Percentiles rank a stretch among this genome's conserved stretches.
These are phyloP conservation scores for Marronus borbonicus DNA, from an alignment of 2,888 invertebrate genomes.

Conservation along the genomic window DNA sequence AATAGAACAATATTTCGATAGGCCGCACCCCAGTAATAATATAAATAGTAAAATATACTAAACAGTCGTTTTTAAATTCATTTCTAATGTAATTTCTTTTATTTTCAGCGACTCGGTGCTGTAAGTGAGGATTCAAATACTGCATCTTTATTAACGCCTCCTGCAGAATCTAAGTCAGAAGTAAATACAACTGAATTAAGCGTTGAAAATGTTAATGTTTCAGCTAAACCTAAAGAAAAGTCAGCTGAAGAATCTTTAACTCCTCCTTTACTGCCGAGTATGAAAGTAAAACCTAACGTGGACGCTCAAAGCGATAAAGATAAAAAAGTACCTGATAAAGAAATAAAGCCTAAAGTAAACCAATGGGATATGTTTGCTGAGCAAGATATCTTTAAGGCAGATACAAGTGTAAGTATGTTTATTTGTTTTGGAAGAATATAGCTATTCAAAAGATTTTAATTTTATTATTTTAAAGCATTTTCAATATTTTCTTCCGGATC, in stretches of 20 bases:
- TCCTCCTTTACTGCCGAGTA: slow-evolving; percentile 68
- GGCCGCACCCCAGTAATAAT: no score
- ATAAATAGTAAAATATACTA: no score
- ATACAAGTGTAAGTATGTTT: slow-evolving; percentile 63
- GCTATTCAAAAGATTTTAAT: no score
- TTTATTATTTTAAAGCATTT: no score
- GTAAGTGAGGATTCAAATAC: slow-evolving; percentile 75
- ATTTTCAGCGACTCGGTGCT: slow-evolving; percentile 63
- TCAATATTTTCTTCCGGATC: no score
- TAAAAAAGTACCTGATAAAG: slow-evolving; percentile 50
- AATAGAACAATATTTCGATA: slow-evolving; percentile 5
- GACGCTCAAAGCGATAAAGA: slow-evolving; percentile 43
- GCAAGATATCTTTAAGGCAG: slow-evolving; percentile 82
- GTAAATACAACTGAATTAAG: slow-evolving; percentile 42
- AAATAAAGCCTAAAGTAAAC: slow-evolving; percentile 70
- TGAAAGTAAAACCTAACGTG: slow-evolving; percentile 62
- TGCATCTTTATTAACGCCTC: slow-evolving; percentile 62
- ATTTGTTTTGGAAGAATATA: no score
- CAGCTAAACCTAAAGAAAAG: slow-evolving; percentile 56
- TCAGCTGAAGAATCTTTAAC: slow-evolving; percentile 66
- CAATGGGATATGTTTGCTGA: slow-evolving; percentile 96
- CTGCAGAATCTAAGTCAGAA: slow-evolving; percentile 65
- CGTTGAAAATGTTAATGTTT: slow-evolving; percentile 42
- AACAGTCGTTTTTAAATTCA: no score
- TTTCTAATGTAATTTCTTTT: slow-evolving; percentile 5